Percentiles rank a stretch among this genome's conserved stretches.
phyloP scores from a whole-genome alignment of 2,888 invertebrate genomes.

The Drosophila prolongata region DNA sequence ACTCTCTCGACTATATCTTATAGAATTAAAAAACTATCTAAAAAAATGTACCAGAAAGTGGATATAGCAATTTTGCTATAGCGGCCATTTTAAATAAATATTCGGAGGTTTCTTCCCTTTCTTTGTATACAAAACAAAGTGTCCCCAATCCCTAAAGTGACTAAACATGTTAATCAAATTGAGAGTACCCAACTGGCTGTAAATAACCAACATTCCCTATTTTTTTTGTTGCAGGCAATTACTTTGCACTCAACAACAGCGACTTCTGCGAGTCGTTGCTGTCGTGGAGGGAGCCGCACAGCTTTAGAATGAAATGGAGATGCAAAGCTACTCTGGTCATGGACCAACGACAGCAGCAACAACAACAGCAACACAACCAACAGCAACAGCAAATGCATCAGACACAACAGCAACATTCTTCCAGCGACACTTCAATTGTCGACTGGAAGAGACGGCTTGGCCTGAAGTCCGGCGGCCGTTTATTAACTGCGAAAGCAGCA shows the following conservation, averaged over 20 bases:
- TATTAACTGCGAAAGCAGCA: slow-evolving; percentile 66
- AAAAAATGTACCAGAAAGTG: no score
- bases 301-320: slow-evolving; percentile 85
- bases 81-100: no score
- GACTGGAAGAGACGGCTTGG: slow-evolving; percentile 66
- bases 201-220: not conserved
- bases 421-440: slow-evolving; percentile 65
- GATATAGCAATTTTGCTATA: no score
- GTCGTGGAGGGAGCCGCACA: slow-evolving; percentile 55
- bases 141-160: no score
- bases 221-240: slow-evolving; percentile 17
- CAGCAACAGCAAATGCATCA: slow-evolving; percentile 40
- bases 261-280: slow-evolving; percentile 25
- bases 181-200: not conserved
- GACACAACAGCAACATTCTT: slow-evolving; percentile 45
- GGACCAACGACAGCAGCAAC: slow-evolving; percentile 72
- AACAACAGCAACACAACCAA: slow-evolving; percentile 16
- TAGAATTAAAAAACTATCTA: no score
- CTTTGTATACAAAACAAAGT: no score
- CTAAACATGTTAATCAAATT: not conserved
- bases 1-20: no score
- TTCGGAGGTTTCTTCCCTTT: no score
- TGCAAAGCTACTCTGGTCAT: slow-evolving; percentile 82
- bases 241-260: slow-evolving; percentile 8
- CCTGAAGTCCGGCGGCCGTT: slow-evolving; percentile 72